Percentiles rank a stretch among this genome's conserved stretches.
Evolutionary conservation across 2,797 vertebrate species (phyloP).

Genomic region (Adrianichthys oophorus): DNA sequence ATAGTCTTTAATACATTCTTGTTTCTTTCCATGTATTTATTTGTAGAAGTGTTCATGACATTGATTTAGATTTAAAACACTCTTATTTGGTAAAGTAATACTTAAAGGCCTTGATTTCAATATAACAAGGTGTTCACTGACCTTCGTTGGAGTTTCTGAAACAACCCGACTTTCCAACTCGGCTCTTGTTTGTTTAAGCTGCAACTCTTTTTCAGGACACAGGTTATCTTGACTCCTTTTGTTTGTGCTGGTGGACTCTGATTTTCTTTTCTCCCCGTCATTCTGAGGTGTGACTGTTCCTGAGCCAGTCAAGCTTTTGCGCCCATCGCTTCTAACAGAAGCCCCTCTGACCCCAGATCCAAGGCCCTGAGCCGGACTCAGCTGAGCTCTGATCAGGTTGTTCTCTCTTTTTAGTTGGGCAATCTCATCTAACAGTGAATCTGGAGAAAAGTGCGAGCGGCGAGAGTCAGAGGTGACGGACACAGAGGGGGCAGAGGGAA

Average conservation of each 20-base stretch:
- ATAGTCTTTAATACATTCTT: too few species aligned
- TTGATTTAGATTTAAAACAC: too few species aligned
- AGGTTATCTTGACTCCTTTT: slow-evolving; percentile 9
- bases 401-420: slow-evolving; percentile 82
- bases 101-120: too few species aligned
- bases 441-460: slow-evolving; percentile 40
- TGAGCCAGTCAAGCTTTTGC: slow-evolving; percentile 23
- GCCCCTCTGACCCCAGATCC: slow-evolving; percentile 16
- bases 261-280: slow-evolving; percentile 22
- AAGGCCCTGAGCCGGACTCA: slow-evolving; percentile 59
- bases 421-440: slow-evolving; percentile 78
- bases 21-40: too few species aligned
- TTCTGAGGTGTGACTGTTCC: slow-evolving; percentile 37
- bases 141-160: background rate
- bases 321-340: slow-evolving; percentile 2
- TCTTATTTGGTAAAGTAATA: too few species aligned
- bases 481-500: slow-evolving; percentile 43
- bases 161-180: background rate
- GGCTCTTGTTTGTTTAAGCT: slow-evolving; percentile 48
- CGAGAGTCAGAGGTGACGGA: slow-evolving; percentile 24
- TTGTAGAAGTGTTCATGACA: too few species aligned
- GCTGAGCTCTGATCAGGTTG: slow-evolving; percentile 78
- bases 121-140: too few species aligned
- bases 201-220: slow-evolving; percentile 22
- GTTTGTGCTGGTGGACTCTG: slow-evolving; percentile 23